Conservation (phyloP, 1,140 invertebrate genomes). For the Nautilus pompilius region DNA sequence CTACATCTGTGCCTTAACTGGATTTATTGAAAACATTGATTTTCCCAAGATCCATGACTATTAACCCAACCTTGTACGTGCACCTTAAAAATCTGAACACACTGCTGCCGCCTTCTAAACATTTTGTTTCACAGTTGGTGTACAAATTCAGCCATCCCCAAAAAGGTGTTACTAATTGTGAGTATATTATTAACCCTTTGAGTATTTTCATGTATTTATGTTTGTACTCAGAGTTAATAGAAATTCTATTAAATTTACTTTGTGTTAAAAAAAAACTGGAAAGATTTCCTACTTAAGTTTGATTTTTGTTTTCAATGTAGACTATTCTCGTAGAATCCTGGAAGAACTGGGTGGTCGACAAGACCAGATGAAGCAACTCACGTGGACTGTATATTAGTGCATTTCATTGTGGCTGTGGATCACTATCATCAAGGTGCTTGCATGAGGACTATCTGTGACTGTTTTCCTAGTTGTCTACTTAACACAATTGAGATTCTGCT, state of each 20-base stretch:
- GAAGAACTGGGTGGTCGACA: slow-evolving; percentile 30
- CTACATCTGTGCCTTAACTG: too few relatives aligned
- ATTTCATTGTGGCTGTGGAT: too few relatives aligned
- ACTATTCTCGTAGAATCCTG: slow-evolving; percentile 35
- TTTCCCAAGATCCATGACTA: too few relatives aligned
- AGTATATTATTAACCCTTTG: background rate
- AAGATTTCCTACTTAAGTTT: background rate
- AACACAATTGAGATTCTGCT: too few relatives aligned
- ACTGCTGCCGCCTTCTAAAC: too few relatives aligned
- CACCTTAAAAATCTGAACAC: too few relatives aligned
- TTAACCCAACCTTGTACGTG: too few relatives aligned
- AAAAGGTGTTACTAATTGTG: background rate
- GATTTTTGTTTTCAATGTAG: slow-evolving; percentile 21
- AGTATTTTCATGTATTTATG: background rate
- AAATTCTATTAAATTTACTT: background rate
- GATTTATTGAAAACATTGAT: too few relatives aligned
- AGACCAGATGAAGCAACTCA: slow-evolving; percentile 42
- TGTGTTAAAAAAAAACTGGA: background rate
- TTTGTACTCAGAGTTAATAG: background rate
- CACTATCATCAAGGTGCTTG: too few relatives aligned
- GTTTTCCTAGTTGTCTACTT: too few relatives aligned
- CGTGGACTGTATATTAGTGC: slow-evolving; percentile 48
- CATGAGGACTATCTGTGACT: too few relatives aligned
- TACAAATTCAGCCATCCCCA: background rate
- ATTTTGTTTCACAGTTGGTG: too few relatives aligned